Conservation (phyloP, 2,797 vertebrate genomes). For the Enteromius trimaculatus region DNA sequence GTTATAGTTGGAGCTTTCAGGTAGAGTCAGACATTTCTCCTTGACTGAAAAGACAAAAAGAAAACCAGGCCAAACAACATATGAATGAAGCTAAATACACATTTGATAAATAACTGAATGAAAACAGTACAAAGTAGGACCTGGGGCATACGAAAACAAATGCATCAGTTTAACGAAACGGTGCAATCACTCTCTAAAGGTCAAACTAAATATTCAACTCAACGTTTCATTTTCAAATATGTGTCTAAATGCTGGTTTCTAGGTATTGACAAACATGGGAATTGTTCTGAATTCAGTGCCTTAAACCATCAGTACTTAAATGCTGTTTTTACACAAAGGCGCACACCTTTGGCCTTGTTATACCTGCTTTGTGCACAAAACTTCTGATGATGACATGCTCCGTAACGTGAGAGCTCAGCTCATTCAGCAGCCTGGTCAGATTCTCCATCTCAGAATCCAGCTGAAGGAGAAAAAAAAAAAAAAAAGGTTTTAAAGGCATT, state of each 20-base stretch:
- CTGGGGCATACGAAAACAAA: background rate
- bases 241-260: background rate
- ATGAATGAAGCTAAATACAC: background rate
- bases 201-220: background rate
- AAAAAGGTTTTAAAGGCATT: background rate
- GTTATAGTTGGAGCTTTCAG: conserved; percentile 12
- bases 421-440: conserved; percentile 86
- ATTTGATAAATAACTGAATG: background rate
- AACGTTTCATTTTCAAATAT: background rate
- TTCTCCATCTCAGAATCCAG: conserved; percentile 86
- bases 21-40: conserved; percentile 11
- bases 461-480: conserved; percentile 66
- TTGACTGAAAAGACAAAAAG: background rate
- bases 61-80: background rate
- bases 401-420: conserved; percentile 80
- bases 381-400: conserved; percentile 62
- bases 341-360: background rate
- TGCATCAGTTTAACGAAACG: background rate
- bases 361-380: conserved; percentile 32
- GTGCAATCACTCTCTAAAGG: background rate
- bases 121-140: background rate
- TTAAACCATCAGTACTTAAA: background rate
- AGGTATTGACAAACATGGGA: background rate
- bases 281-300: background rate
- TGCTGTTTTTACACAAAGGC: background rate